Evolutionary conservation across 2,113 vertebrate genomes (phyloP), one percentile per base, ranked within the genome.

Genomic region (Cavia porcellus): DNA sequence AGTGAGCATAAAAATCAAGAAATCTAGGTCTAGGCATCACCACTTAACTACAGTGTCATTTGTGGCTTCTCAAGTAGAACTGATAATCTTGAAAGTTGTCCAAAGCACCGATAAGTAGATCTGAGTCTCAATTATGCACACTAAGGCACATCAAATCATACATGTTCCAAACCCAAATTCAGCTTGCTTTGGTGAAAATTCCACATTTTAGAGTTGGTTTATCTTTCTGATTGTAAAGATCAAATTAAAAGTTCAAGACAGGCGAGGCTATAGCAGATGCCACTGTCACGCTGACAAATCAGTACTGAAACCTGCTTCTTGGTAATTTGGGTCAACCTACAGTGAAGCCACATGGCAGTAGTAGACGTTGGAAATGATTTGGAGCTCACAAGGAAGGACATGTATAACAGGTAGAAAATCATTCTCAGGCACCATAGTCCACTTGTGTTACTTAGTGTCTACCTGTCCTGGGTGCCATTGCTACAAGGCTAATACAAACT

Each of bases 1-100:
- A 86, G 4, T 45, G 30, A 75, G 86, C 20, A 10, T 96, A 75
- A 68, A n/a, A 57, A 83, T 92, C 42, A 61, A 96, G 89, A 86
- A 89, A n/a, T 25, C 1, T 35, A 79, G 38, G 28, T 47, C 24
- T 38, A 61, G 25, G 7, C 35, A 81, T 57, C 50, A 30, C 20
- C 68, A 61, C 24, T 94, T 72, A 84, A 62, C 25, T 28, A 30
- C 28, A 59, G 32, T 52, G n/a, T 68, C 64, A 81, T 83, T 75
- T 84, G 62, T n/a, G n/a, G 57, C 75, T 50, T 47, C 13, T 79
- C 45, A 17, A 8, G 45, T 32, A 14, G 7, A 79, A 47, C 32
- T 5, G 47, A 82, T 81, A 38, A 50, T n/a, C 24, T 19, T 66
- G 38, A 84, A 90, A 5, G 8, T 72, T 1, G 0, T 59, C 7